phyloP scores from a whole-genome alignment of 1,140 invertebrate species.

The Pseudoatta argentina region DNA sequence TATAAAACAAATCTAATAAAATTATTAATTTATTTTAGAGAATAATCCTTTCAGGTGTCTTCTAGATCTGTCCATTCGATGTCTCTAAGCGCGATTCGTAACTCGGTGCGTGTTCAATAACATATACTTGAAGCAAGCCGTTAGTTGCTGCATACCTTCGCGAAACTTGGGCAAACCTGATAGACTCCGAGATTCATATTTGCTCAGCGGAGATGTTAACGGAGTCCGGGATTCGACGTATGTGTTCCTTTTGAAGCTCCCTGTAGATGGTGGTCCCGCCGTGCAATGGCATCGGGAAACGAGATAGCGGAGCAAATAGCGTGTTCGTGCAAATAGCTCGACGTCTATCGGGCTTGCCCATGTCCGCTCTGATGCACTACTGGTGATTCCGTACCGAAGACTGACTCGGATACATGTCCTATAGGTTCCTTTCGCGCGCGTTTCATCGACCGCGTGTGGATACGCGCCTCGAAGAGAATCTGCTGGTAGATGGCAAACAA shows the following conservation, averaged over 20 bases:
- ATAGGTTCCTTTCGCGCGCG: slow-evolving; percentile 18
- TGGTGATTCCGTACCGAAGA: slow-evolving; percentile 9
- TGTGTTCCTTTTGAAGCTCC: slow-evolving; percentile 36
- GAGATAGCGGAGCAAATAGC: slow-evolving; percentile 45
- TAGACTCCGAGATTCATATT: slow-evolving; percentile 23
- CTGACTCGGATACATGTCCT: slow-evolving; percentile 8
- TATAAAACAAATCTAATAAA: background rate
- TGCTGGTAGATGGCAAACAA: slow-evolving; percentile 21
- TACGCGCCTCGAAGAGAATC: slow-evolving; percentile 33
- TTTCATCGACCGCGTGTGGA: slow-evolving; percentile 33
- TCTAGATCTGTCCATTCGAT: background rate
- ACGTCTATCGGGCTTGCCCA: slow-evolving; percentile 11
- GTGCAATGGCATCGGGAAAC: slow-evolving; percentile 28
- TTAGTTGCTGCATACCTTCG: background rate
- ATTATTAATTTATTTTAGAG: background rate
- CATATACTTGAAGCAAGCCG: background rate
- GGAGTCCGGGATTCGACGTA: background rate
- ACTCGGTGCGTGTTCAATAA: background rate
- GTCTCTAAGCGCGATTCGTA: background rate
- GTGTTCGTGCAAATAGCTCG: slow-evolving; percentile 39
- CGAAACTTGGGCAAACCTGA: slow-evolving; percentile 15
- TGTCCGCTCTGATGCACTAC: slow-evolving; percentile 43
- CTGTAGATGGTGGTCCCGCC: slow-evolving; percentile 33
- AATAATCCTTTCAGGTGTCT: background rate
- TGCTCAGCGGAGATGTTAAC: slow-evolving; percentile 24